Conservation (phyloP, 2,113 vertebrate genomes). For the Edolisoma coerulescens region DNA sequence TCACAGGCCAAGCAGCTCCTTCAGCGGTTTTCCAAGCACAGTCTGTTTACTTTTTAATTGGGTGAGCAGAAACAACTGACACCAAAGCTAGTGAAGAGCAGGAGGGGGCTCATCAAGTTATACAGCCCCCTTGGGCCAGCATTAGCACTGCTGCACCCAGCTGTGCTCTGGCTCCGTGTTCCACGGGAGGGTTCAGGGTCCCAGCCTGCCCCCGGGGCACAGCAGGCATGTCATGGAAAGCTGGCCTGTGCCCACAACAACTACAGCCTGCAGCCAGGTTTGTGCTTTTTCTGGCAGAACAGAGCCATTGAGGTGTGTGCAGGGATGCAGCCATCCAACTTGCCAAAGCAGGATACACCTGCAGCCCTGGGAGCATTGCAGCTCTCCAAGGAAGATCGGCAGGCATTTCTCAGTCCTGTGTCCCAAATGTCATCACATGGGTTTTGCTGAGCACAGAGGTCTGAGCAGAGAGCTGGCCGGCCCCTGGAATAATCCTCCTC, state of each 20-base stretch:
- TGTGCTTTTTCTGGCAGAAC: not conserved
- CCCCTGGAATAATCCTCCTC: not conserved
- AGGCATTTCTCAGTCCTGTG: not conserved
- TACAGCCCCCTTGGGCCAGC: accelerated
- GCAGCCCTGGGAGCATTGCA: not conserved
- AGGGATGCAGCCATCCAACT: not conserved
- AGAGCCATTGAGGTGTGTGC: not conserved
- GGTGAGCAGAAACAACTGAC: not conserved
- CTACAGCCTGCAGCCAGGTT: not conserved
- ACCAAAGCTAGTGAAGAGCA: not conserved
- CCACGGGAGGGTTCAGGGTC: not conserved
- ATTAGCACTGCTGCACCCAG: not conserved
- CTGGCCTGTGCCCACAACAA: not conserved
- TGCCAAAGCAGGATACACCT: not conserved
- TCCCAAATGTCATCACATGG: not conserved
- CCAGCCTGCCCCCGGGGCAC: not conserved
- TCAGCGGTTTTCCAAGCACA: not conserved
- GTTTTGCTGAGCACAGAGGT: not conserved
- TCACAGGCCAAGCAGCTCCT: not conserved
- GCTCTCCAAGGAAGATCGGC: not conserved
- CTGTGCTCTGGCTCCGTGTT: not conserved
- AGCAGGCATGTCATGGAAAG: not conserved
- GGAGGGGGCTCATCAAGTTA: not conserved
- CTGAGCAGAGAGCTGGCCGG: not conserved
- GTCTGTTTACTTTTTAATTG: not conserved